phyloP scores from a whole-genome alignment of 2,113 vertebrate species.

The Muscicapa adusta region DNA sequence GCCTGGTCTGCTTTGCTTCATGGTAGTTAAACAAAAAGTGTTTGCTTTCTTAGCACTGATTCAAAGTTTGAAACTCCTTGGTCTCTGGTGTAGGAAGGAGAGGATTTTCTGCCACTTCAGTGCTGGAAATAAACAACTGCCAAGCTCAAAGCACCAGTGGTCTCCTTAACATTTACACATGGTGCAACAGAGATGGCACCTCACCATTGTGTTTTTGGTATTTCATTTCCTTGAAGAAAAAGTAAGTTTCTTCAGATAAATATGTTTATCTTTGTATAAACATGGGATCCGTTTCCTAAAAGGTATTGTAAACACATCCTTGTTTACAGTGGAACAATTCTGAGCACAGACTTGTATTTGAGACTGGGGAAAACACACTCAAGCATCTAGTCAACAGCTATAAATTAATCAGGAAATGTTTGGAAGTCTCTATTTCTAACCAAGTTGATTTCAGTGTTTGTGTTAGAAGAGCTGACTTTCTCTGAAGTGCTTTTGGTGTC shows the following conservation, averaged over 20 bases:
- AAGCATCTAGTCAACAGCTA: background rate
- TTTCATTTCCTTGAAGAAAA: background rate
- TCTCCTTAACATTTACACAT: background rate
- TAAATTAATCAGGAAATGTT: background rate
- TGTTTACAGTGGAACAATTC: background rate
- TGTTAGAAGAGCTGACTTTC: background rate
- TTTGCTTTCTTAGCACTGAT: background rate
- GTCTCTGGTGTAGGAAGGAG: background rate
- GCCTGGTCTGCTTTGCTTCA: background rate
- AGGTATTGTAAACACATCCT: background rate
- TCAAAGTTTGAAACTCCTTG: background rate
- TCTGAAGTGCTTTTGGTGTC: background rate
- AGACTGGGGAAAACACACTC: background rate
- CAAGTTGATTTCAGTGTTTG: background rate
- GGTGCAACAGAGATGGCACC: background rate
- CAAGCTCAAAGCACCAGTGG: background rate
- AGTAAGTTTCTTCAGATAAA: background rate
- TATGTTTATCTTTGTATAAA: background rate
- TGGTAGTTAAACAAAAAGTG: background rate
- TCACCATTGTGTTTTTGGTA: fast-evolving
- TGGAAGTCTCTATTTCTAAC: background rate
- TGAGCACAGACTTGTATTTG: background rate
- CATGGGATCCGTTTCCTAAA: background rate
- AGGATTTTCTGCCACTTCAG: background rate
- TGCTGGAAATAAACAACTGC: background rate